Conservation (phyloP, 2,888 invertebrate species). For the Drepanosiphum platanoidis region DNA sequence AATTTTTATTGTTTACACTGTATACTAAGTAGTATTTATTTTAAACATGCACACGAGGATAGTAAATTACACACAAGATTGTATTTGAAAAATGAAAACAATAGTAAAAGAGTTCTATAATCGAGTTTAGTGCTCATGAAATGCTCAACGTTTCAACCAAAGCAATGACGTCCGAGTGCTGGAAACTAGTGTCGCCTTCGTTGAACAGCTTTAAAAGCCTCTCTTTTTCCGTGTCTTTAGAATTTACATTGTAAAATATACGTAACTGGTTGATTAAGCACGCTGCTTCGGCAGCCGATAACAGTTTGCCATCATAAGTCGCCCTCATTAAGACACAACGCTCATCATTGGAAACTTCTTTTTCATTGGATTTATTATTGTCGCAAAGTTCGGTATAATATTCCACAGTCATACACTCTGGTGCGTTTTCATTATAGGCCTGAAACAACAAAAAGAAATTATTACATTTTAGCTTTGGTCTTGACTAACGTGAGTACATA, state of each 20-base stretch:
- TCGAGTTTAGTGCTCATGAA: neutral
- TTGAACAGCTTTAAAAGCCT: constrained; percentile 48
- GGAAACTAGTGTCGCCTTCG: constrained; percentile 23
- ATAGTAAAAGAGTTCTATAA: neutral
- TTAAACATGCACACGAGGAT: neutral
- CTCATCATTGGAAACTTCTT: neutral
- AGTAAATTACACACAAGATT: constrained; percentile 6
- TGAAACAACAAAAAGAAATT: too few species aligned
- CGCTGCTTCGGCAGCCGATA: constrained; percentile 36
- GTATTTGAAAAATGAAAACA: neutral
- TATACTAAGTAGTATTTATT: neutral
- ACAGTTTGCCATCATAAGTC: constrained; percentile 41
- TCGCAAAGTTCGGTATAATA: constrained; percentile 44
- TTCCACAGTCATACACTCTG: constrained; percentile 52
- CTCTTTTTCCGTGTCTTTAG: constrained; percentile 1
- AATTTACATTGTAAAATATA: constrained; percentile 34
- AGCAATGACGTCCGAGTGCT: constrained; percentile 25
- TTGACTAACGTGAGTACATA: too few species aligned
- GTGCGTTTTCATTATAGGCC: constrained; percentile 50
- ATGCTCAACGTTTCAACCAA: constrained; percentile 41
- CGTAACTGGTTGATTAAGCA: constrained; percentile 44
- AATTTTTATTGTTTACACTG: too few species aligned
- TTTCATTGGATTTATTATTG: neutral
- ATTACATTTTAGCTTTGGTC: too few species aligned
- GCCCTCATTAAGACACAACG: constrained; percentile 39